These are phyloP conservation scores for Acanthoscelides obtectus DNA, from an alignment of 2,888 invertebrate species.

Conservation along the genomic window DNA sequence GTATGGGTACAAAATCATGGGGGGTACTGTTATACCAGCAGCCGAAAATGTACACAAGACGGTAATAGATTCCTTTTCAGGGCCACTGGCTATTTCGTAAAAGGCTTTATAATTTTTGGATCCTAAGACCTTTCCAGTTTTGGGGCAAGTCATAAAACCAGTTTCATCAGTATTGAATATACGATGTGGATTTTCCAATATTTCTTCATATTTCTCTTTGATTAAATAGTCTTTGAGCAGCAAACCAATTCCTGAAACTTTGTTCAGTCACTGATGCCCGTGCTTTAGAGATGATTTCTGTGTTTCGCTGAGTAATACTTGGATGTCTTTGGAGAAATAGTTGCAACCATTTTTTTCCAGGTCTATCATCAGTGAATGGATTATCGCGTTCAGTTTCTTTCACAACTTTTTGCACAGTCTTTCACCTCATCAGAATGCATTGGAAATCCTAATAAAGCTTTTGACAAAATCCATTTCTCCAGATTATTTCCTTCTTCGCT, in stretches of 20 bases:
- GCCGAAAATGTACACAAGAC: slow-evolving; percentile 24
- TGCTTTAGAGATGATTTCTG: slow-evolving; percentile 28
- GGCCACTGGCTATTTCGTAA: slow-evolving; percentile 6
- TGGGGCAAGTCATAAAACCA: slow-evolving; percentile 11
- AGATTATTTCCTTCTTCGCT: not conserved
- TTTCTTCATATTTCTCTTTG: slow-evolving; percentile 8
- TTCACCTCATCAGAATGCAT: slow-evolving; percentile 22
- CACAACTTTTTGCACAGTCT: slow-evolving; percentile 13
- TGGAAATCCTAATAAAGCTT: slow-evolving; percentile 19
- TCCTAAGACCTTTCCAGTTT: slow-evolving; percentile 10
- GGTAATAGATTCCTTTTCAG: slow-evolving; percentile 16
- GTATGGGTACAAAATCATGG: slow-evolving; percentile 28
- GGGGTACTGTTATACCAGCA: slow-evolving; percentile 21
- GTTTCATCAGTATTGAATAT: slow-evolving; percentile 21
- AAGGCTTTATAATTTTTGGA: slow-evolving; percentile 7
- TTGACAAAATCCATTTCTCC: slow-evolving; percentile 17
- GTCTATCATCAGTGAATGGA: slow-evolving; percentile 19
- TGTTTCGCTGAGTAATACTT: slow-evolving; percentile 22
- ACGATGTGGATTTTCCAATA: slow-evolving; percentile 11
- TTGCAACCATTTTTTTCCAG: slow-evolving; percentile 30
- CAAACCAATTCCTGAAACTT: slow-evolving; percentile 19
- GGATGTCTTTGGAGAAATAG: slow-evolving; percentile 29
- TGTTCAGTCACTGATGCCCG: slow-evolving; percentile 23
- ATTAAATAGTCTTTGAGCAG: slow-evolving; percentile 9
- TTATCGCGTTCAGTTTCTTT: slow-evolving; percentile 6